These are phyloP conservation scores for Agonopterix heracliana DNA, from an alignment of 2,888 invertebrate species.

Conservation along the genomic window DNA sequence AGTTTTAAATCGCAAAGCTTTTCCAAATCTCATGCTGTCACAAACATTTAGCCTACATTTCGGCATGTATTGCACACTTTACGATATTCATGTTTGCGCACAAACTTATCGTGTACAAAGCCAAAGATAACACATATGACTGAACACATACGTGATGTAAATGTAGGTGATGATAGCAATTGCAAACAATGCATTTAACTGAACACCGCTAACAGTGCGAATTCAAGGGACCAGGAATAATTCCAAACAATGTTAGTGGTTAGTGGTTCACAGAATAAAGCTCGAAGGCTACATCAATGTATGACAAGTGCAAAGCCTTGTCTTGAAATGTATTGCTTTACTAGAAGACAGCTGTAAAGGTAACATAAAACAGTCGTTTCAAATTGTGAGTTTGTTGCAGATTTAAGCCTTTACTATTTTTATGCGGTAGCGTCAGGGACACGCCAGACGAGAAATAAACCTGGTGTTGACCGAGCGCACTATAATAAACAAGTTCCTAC, in stretches of 20 bases:
- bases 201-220: too few species aligned
- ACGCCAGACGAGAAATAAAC: conserved; percentile 35
- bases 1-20: too few species aligned
- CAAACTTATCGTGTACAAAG: background rate
- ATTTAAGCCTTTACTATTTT: conserved; percentile 31
- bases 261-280: background rate
- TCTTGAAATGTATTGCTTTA: conserved; percentile 1
- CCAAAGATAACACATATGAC: background rate
- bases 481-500: conserved; percentile 29
- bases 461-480: conserved; percentile 23
- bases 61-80: background rate
- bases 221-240: too few species aligned
- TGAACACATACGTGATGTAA: background rate
- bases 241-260: background rate
- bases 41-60: too few species aligned
- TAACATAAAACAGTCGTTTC: background rate
- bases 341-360: conserved; percentile 4
- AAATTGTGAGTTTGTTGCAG: conserved; percentile 15
- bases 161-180: too few species aligned
- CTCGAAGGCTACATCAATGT: too few species aligned
- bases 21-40: too few species aligned
- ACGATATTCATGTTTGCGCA: background rate
- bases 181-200: too few species aligned
- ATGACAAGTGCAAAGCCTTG: too few species aligned
- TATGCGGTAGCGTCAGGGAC: conserved; percentile 25